phyloP scores from a whole-genome alignment of 2,888 invertebrate genomes.

The Morpho deidamia region DNA sequence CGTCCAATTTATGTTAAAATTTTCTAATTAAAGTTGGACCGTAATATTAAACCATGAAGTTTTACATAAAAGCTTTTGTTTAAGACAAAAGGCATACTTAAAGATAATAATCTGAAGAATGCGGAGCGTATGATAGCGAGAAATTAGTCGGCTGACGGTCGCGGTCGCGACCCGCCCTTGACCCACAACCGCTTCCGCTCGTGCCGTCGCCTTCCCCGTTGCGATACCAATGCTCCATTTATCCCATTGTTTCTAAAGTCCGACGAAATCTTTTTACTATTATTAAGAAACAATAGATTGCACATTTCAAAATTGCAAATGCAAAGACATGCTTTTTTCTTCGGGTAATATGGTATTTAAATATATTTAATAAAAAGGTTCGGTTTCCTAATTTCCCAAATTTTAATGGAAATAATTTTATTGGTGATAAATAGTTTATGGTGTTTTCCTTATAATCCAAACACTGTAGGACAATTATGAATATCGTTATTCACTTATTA shows the following conservation, averaged over 20 bases:
- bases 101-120: slow-evolving; percentile 40
- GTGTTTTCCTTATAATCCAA: too few species aligned
- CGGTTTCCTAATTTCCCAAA: too few species aligned
- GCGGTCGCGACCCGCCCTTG: slow-evolving; percentile 54
- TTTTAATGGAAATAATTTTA: too few species aligned
- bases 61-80: slow-evolving; percentile 20
- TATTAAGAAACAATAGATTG: neutral
- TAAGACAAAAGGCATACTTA: slow-evolving; percentile 31
- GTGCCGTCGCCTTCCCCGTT: slow-evolving; percentile 37
- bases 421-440: too few species aligned
- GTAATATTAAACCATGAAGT: slow-evolving; percentile 7
- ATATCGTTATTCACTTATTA: too few species aligned
- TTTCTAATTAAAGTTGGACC: neutral
- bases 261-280: slow-evolving; percentile 5
- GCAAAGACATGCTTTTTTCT: neutral
- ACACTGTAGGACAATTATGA: too few species aligned
- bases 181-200: slow-evolving; percentile 41
- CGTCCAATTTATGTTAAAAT: neutral
- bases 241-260: slow-evolving; percentile 22
- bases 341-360: too few species aligned
- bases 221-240: slow-evolving; percentile 33
- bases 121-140: slow-evolving; percentile 33
- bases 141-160: slow-evolving; percentile 28
- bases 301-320: neutral
- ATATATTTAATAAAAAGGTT: too few species aligned